Evolutionary conservation across 1,140 invertebrate species (phyloP), one percentile per base, ranked within the genome.

Genomic region (Monomorium pharaonis): DNA sequence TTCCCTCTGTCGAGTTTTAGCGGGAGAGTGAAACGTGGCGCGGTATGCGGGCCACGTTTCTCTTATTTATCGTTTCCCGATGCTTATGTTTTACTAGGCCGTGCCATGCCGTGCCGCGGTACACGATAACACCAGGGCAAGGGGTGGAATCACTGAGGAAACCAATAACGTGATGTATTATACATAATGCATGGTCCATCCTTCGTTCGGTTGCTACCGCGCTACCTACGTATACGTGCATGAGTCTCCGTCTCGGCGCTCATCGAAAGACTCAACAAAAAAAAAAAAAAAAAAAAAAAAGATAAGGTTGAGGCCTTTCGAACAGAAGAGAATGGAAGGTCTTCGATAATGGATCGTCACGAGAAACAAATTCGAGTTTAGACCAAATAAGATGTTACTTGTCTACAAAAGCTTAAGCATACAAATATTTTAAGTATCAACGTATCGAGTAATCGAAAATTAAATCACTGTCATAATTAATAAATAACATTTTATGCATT

Each of bases 91-190:
- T 95, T 94, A 94, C 94, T 94, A 94, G 94, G 92, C 93, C 92
- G 90, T 85, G 88, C 90, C 89, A 76, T 90, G 92, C 93, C 93
- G 91, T 89, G 91, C 76, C 88, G 84, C 85, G 86, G 88, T 93
- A 93, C 92, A 94, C 93, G 94, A 95, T 95, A 95, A 94, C 91
- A 91, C 90, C 92, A n/a, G n/a, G 89, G 93, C 92, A 93, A 93
- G 93, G 62, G 93, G 93, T 93, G 88, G 94, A 95, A 95, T 95
- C 94, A 94, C 93, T 94, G 94, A 95, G 93, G 92, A 90, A 95
- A 94, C 94, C 94, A 94, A 95, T 95, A 95, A 95, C 94, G 93
- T 95, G 94, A 95, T 95, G 94, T 95, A 95, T 95, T 95, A 94
- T 95, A 95, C 94, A 95, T 95, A 95, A 95, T 95, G 93, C 94